Evolutionary conservation across 2,888 invertebrate genomes (phyloP).

Genomic region (Drosophila quasianomalipes): DNA sequence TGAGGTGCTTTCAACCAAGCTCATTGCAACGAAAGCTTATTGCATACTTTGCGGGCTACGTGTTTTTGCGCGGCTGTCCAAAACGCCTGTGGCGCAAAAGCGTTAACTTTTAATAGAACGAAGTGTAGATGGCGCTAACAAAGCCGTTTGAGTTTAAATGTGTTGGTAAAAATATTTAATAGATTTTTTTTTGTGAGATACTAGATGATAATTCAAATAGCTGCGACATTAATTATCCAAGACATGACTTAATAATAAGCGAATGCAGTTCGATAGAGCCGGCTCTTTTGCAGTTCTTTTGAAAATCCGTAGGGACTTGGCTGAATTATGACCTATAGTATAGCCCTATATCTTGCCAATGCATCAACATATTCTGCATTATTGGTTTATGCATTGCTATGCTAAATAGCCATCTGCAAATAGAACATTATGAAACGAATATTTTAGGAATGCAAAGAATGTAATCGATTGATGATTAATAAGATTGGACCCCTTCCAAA

Average conservation of each 20-base stretch:
- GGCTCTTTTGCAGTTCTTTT: neutral
- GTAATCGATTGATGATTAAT: neutral
- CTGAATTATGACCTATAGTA: neutral
- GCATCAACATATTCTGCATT: too few relatives aligned
- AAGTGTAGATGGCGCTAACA: slow-evolving; percentile 48
- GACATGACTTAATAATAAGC: neutral
- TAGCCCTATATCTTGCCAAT: too few relatives aligned
- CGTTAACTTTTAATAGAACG: fast-evolving
- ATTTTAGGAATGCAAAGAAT: too few relatives aligned
- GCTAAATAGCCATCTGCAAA: neutral
- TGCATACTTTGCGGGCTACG: neutral
- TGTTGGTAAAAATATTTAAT: neutral
- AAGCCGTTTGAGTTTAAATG: neutral
- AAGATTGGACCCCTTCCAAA: neutral
- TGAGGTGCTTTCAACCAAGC: neutral
- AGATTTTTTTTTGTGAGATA: neutral
- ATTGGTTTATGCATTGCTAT: too few relatives aligned
- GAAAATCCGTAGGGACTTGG: neutral
- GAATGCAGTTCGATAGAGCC: neutral
- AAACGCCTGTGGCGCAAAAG: too few relatives aligned
- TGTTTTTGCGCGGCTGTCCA: neutral
- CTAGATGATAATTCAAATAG: neutral
- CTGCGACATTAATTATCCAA: neutral
- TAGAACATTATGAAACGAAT: too few relatives aligned
- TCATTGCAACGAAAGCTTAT: neutral